A percentile compares a stretch with the other conserved stretches of the same genome.
Conservation (phyloP, 2,113 vertebrate species). For the Hepsetus odoe region DNA sequence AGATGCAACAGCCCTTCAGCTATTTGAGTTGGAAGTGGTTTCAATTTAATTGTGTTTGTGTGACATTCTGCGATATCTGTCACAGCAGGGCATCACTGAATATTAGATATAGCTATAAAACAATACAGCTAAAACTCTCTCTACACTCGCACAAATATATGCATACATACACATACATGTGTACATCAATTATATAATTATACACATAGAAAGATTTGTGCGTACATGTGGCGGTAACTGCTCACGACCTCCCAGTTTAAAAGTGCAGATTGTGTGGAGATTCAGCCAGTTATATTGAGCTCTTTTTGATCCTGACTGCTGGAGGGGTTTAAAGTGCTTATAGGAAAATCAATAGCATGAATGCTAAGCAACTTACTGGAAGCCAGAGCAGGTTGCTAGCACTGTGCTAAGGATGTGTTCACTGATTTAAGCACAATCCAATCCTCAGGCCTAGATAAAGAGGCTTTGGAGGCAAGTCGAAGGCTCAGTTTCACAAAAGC, state of each 20-base stretch:
- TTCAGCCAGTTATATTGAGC: constrained; percentile 51
- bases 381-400: constrained; percentile 85
- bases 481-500: not conserved
- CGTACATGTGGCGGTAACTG: constrained; percentile 31
- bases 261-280: constrained; percentile 46
- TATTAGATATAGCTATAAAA: not conserved
- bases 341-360: constrained; percentile 92
- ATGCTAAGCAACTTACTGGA: constrained; percentile 93
- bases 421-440: constrained; percentile 82
- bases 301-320: constrained; percentile 54
- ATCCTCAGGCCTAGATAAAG: constrained; percentile 60
- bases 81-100: not conserved
- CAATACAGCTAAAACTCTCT: not conserved
- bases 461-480: constrained; percentile 24
- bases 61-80: constrained; percentile 26
- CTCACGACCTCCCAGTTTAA: constrained; percentile 46
- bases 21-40: constrained; percentile 43
- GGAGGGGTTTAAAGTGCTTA: constrained; percentile 86
- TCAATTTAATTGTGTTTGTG: constrained; percentile 38
- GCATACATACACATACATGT: not conserved
- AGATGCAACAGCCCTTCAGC: constrained; percentile 37
- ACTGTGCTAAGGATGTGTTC: constrained; percentile 84
- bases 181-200: no score
- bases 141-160: not conserved
- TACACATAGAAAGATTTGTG: not conserved